These are phyloP conservation scores for Holocentrus rufus DNA, from an alignment of 2,797 vertebrate species.

Conservation along the genomic window DNA sequence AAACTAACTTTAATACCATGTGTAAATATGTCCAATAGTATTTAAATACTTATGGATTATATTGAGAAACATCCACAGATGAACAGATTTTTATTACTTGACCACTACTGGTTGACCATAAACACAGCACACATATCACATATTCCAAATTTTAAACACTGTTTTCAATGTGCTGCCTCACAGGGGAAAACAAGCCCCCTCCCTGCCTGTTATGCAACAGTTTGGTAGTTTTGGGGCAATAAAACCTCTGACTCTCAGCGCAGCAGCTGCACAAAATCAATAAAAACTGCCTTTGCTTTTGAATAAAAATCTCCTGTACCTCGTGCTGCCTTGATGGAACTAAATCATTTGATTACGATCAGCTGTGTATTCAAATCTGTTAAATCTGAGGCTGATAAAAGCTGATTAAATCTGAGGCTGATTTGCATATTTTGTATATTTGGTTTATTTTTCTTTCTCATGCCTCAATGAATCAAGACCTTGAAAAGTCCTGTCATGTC, in stretches of 20 bases:
- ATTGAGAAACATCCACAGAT: background rate
- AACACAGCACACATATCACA: background rate
- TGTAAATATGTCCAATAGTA: no score
- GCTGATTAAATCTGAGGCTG: background rate
- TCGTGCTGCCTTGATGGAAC: background rate
- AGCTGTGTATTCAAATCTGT: background rate
- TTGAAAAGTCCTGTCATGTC: background rate
- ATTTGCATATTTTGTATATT: background rate
- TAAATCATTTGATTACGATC: background rate
- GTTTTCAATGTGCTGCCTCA: constrained; percentile 23
- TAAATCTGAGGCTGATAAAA: background rate
- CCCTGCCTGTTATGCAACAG: constrained; percentile 43
- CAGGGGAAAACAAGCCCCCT: background rate
- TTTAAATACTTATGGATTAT: no score
- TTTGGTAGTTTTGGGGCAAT: constrained; percentile 29
- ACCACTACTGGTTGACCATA: background rate
- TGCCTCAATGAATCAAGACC: constrained; percentile 7
- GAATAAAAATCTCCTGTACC: constrained; percentile 18
- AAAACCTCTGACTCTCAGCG: constrained; percentile 14
- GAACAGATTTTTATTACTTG: background rate
- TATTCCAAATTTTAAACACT: constrained; percentile 16
- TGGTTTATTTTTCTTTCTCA: background rate
- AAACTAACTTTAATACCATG: no score
- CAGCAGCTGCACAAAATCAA: constrained; percentile 21
- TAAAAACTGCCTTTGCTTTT: constrained; percentile 1